Base-by-base conservation (phyloP, 2,888 invertebrate species). In the Pandemis cinnamomeana region DNA sequence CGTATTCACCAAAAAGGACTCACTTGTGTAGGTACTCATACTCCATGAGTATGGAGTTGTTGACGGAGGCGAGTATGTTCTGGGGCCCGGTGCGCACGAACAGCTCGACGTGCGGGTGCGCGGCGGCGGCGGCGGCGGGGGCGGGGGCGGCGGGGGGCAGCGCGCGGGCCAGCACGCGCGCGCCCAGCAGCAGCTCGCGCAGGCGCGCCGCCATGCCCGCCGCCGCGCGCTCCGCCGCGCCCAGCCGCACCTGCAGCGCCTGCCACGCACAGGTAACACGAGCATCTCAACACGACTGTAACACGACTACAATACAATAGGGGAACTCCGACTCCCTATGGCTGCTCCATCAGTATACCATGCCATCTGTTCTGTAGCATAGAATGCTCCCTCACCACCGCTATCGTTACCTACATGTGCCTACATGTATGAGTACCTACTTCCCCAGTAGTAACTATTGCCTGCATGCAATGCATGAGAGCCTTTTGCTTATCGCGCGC, bases 1-100 rank as follows among this genome's bases (percentile, higher is more conserved):
- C 27, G 27, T 36, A 36, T 4, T 36, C 27, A 36, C 27, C 27
- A 0, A 44, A 69, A 51, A 44, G 44, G 71, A 87, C 92, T 85
- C 73, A 91, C 91, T 86, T 89, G 78, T 93, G 92, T 78, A 94
- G 87, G 75, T 93, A 86, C 76, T 96, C 95, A 79, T 94, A 93
- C 82, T 96, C 96, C 82, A 96, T 91, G 51, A 94, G 89, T 63
- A 97, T 95, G 13, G 96, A 95, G 82, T 96, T 96, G 87, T 97
- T 97, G 75, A 97, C 95, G 72, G 96, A 96, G 80, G 95, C 96
- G 76, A 97, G 91, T 48, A 95, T 94, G 81, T 95, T 95, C 78
- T 95, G 95, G 15, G 95, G 95, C 76, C 95, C 95, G 69, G 95
- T 93, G 81, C 97, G 95, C 81, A 96, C 96, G 88, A 96, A 97